These are phyloP conservation scores for Mastigias papua DNA, from an alignment of 30 jellyfish, hydroid and myxozoan species.

Conservation along the genomic window DNA sequence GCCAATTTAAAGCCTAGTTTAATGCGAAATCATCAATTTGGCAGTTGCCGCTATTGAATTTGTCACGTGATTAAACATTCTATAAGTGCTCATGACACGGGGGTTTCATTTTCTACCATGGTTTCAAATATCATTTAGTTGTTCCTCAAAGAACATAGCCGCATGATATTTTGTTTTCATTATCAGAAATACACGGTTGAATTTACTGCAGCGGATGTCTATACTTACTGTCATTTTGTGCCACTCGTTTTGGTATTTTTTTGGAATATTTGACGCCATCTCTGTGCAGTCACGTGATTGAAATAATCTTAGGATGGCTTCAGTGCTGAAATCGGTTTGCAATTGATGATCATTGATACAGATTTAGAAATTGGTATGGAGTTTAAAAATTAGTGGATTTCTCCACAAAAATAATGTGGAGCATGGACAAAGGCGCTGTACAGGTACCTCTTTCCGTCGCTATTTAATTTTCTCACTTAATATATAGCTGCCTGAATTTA, in stretches of 20 bases:
- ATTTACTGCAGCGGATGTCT: background rate
- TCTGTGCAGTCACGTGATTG: slow-evolving; percentile 73
- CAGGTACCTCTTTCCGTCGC: slow-evolving; percentile 1
- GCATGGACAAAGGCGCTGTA: slow-evolving; percentile 19
- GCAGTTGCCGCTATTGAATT: slow-evolving; percentile 59
- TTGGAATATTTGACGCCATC: slow-evolving; percentile 64
- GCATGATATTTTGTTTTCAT: slow-evolving; percentile 38
- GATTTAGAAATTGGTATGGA: slow-evolving; percentile 41
- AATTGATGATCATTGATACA: slow-evolving; percentile 67
- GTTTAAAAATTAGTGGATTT: slow-evolving; percentile 1
- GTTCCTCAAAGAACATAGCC: slow-evolving; percentile 31
- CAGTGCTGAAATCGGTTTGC: slow-evolving; percentile 68
- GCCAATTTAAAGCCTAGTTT: background rate
- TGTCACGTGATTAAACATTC: slow-evolving; percentile 65
- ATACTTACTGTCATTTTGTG: background rate
- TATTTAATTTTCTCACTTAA: background rate
- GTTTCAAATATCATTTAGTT: slow-evolving; percentile 60
- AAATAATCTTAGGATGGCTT: slow-evolving; percentile 65
- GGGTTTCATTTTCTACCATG: slow-evolving; percentile 26
- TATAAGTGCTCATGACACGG: slow-evolving; percentile 46
- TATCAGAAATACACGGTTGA: background rate
- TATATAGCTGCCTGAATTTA: background rate
- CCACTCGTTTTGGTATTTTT: background rate
- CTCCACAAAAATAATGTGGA: background rate
- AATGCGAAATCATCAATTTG: slow-evolving; percentile 37